Evolutionary conservation across 2,888 invertebrate genomes (phyloP).

Genomic region (Gnatocerus cornutus): DNA sequence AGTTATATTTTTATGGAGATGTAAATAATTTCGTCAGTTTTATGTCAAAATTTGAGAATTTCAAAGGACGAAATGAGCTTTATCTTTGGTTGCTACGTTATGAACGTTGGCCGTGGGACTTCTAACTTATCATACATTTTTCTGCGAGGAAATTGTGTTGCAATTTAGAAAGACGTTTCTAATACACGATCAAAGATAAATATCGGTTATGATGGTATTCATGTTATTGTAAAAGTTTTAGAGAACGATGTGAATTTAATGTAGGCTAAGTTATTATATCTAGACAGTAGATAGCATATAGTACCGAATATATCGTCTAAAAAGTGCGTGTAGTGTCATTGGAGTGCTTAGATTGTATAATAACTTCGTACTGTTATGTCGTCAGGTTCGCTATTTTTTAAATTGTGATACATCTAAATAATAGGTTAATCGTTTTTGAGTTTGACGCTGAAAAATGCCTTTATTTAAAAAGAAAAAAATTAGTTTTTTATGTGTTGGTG

Average conservation of each 20-base stretch:
- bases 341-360: constrained; percentile 68
- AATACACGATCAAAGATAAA: constrained; percentile 49
- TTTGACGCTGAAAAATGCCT: constrained; percentile 14
- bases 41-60: constrained; percentile 38
- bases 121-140: constrained; percentile 41
- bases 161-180: constrained; percentile 39
- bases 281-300: constrained; percentile 69
- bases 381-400: constrained; percentile 50
- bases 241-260: constrained; percentile 66
- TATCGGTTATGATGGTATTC: constrained; percentile 39
- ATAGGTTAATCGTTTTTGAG: constrained; percentile 24
- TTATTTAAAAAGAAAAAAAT: constrained; percentile 29
- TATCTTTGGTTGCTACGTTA: constrained; percentile 47
- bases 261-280: constrained; percentile 68
- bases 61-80: constrained; percentile 29
- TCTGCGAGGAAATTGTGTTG: constrained; percentile 36
- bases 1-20: constrained; percentile 53
- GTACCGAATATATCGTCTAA: constrained; percentile 70
- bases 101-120: constrained; percentile 36
- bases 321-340: constrained; percentile 70
- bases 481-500: constrained; percentile 32
- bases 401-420: constrained; percentile 49
- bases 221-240: constrained; percentile 54
- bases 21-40: constrained; percentile 48
- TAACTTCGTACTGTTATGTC: constrained; percentile 62